phyloP scores from a whole-genome alignment of 2,797 vertebrate genomes.

The Allobates femoralis region DNA sequence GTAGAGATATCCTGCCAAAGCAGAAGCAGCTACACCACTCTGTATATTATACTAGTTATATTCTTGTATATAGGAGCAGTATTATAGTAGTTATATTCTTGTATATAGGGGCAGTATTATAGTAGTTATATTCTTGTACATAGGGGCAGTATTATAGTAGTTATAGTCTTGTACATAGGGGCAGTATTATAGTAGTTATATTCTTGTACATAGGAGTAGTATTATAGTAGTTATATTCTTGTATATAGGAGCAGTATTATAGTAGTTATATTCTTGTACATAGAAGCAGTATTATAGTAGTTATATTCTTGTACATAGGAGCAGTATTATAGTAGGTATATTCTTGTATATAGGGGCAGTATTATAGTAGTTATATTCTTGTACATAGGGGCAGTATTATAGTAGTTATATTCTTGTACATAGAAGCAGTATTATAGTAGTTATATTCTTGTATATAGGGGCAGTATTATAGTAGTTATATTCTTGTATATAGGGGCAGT shows the following conservation, averaged over 20 bases:
- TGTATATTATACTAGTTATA: constrained; percentile 16
- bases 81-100: no score
- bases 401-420: no score
- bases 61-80: neutral
- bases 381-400: neutral
- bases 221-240: constrained; percentile 7
- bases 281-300: neutral
- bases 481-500: neutral
- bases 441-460: neutral
- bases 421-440: constrained; percentile 18
- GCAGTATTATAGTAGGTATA: neutral
- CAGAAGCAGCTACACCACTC: neutral
- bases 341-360: neutral
- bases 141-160: constrained; percentile 6
- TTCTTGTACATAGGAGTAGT: neutral
- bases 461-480: constrained; percentile 5
- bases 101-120: neutral
- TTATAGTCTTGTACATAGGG: neutral
- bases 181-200: constrained; percentile 13
- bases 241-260: neutral
- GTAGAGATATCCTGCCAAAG: neutral
- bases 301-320: neutral
- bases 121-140: constrained; percentile 13
- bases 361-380: constrained; percentile 12
- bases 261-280: neutral